Evolutionary conservation across 2,797 vertebrate genomes (phyloP).

Genomic region (Acrossocheilus wenchowensis): DNA sequence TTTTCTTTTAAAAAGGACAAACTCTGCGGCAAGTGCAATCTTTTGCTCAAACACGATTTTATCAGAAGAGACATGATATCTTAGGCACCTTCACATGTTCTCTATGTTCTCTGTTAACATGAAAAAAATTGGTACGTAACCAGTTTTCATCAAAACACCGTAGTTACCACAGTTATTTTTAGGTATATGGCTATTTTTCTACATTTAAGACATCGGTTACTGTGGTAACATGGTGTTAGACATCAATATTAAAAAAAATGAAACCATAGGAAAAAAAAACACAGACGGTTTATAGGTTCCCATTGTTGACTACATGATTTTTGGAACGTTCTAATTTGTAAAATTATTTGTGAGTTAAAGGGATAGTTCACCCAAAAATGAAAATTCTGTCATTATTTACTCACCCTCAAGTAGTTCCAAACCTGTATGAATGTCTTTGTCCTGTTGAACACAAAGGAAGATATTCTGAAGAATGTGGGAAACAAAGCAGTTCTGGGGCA

Average conservation of each 20-base stretch:
- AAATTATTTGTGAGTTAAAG: background rate
- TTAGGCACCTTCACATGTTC: background rate
- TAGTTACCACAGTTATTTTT: slow-evolving; percentile 7
- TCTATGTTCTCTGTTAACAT: too few species aligned
- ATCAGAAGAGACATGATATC: background rate
- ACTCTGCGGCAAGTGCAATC: background rate
- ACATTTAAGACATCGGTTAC: background rate
- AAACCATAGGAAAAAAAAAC: background rate
- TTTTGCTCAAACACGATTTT: background rate
- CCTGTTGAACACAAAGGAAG: too few species aligned
- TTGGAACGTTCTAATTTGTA: background rate
- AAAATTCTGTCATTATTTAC: too few species aligned
- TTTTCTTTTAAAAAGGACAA: background rate
- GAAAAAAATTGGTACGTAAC: too few species aligned
- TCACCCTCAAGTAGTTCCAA: too few species aligned
- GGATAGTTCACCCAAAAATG: too few species aligned
- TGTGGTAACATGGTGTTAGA: background rate
- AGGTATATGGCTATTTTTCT: background rate
- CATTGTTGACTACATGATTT: too few species aligned
- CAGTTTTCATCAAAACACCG: background rate
- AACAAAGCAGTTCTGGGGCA: too few species aligned
- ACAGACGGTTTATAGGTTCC: background rate
- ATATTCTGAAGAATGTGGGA: too few species aligned
- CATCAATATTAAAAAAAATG: background rate
- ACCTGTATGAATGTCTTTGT: too few species aligned